phyloP scores from a whole-genome alignment of 2,888 invertebrate genomes.

The Phorcus lineatus region DNA sequence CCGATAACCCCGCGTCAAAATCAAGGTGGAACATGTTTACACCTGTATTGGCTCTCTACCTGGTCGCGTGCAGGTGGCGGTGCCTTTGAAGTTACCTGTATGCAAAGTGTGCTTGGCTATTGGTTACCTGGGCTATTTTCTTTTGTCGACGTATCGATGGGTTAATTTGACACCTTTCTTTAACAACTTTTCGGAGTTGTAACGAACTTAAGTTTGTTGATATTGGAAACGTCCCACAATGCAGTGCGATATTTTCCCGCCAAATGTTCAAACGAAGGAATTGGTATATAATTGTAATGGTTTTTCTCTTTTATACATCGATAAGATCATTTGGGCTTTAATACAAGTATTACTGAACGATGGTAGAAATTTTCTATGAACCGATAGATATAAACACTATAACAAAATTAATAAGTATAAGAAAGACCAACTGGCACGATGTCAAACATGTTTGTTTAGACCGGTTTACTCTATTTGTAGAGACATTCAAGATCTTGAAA shows the following conservation, averaged over 20 bases:
- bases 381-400: no score
- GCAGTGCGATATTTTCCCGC: slow-evolving; percentile 3
- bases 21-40: not conserved
- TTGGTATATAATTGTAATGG: no score
- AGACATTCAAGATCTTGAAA: no score
- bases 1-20: not conserved
- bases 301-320: no score
- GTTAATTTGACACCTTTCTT: not conserved
- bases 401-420: no score
- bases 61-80: not conserved
- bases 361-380: no score
- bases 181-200: not conserved
- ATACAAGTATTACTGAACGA: no score
- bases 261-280: not conserved
- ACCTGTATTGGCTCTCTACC: not conserved
- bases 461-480: no score
- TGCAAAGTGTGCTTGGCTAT: not conserved
- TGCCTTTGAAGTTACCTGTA: not conserved
- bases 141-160: no score
- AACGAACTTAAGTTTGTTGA: not conserved
- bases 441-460: no score
- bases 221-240: not conserved
- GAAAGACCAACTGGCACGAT: no score
- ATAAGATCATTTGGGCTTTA: no score
- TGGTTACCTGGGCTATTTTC: not conserved